Evolutionary conservation across 1,140 invertebrate genomes (phyloP), one percentile per base, ranked within the genome.

Genomic region (Brachionus asplanchnoidis): DNA sequence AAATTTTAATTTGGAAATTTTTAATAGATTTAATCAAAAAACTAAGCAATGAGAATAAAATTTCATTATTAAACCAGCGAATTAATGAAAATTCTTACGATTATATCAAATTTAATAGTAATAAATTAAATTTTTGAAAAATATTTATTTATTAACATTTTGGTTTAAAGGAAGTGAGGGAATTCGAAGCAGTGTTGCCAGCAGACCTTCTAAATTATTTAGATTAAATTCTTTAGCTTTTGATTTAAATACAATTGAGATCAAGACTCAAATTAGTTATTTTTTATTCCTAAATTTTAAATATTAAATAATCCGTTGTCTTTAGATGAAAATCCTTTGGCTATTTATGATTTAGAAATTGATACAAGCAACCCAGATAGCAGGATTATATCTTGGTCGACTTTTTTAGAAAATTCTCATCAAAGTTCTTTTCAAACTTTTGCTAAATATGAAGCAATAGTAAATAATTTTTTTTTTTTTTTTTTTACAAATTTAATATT

Each of bases 31-130:
- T 11, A 23, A 14, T 11, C 6, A 79, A 56, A 50, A 50, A 17
- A 14, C 6, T 56, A 20, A 36, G 56, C 11, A 40, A 32, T 5
- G 28, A 80, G 23, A 80, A 65, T 50, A 36, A 80, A 40, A 56
- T 32, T 36, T 40, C n/a, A 11, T 12, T 56, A 8, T 56, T 65
- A 20, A 42, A 26, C 42, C n/a, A 56, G 20, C 26, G 78, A 1
- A 80, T 80, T 32, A 20, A 82, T 23, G 53, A 42, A 42, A 60
- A 68, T 20, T 53, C 79, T 46, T 82, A 82, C 32, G 79, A 66
- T 42, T 82, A 65, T 68, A 3, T 65, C 32, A 26, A 36, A 17
- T 23, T 65, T 6, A 82, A 23, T 7, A 82, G 79, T 82, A 82
- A 82, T 20, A 5, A 40, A 80, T 80, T 36, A 0, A 36, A 36